Evolutionary conservation across 1,140 invertebrate genomes (phyloP).

Genomic region (Nautilus pompilius): DNA sequence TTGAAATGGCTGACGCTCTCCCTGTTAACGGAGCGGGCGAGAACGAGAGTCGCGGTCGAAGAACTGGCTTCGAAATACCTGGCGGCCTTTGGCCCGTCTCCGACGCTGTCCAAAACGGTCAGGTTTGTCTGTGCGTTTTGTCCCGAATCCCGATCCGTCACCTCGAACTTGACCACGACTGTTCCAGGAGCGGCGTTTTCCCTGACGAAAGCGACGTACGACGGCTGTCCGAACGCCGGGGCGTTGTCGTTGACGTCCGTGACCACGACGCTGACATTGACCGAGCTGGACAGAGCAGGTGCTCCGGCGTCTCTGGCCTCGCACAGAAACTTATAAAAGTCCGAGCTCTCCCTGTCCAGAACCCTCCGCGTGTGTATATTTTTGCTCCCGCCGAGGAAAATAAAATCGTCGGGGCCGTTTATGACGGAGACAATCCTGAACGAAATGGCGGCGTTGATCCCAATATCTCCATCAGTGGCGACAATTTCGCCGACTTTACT

Average conservation of each 20-base stretch:
- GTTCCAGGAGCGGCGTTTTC: slow-evolving; percentile 87
- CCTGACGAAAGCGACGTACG: slow-evolving; percentile 65
- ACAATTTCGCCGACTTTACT: slow-evolving; percentile 23
- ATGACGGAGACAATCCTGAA: slow-evolving; percentile 65
- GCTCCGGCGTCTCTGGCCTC: slow-evolving; percentile 71
- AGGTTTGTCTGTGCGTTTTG: slow-evolving; percentile 59
- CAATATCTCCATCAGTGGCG: slow-evolving; percentile 40
- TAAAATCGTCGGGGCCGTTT: slow-evolving; percentile 79
- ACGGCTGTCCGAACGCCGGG: slow-evolving; percentile 51
- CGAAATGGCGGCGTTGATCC: slow-evolving; percentile 83
- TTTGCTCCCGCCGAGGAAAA: slow-evolving; percentile 68
- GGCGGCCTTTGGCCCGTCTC: slow-evolving; percentile 25
- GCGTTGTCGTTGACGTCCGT: slow-evolving; percentile 47
- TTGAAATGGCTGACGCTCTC: slow-evolving; percentile 77
- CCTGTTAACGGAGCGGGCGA: slow-evolving; percentile 71
- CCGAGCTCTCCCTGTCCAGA: slow-evolving; percentile 84
- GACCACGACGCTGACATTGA: slow-evolving; percentile 24
- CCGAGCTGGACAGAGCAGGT: slow-evolving; percentile 11
- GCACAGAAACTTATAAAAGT: slow-evolving; percentile 77
- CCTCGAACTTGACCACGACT: slow-evolving; percentile 74
- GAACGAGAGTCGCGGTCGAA: slow-evolving; percentile 70
- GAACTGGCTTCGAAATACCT: slow-evolving; percentile 75
- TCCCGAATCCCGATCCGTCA: slow-evolving; percentile 53
- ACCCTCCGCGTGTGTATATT: slow-evolving; percentile 72
- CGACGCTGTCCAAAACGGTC: slow-evolving; percentile 72